phyloP scores from a whole-genome alignment of 2,113 vertebrate genomes.

The Scytalopus superciliaris region DNA sequence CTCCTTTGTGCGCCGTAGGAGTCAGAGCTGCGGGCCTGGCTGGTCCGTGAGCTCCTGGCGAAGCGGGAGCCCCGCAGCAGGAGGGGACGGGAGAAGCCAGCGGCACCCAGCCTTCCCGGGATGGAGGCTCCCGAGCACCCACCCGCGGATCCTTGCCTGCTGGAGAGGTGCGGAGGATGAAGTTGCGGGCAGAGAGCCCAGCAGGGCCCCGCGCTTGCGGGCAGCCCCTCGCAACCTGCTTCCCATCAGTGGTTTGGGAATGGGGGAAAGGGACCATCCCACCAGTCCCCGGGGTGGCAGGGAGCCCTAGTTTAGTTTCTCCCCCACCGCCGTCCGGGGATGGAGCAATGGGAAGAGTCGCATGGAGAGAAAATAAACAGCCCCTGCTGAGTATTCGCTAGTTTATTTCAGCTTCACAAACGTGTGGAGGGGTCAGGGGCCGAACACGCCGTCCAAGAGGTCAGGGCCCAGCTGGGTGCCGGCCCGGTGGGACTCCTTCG shows the following conservation, averaged over 20 bases:
- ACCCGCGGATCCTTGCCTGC: not conserved
- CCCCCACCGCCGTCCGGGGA: fast-evolving
- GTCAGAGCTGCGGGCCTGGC: not conserved
- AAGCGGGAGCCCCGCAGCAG: not conserved
- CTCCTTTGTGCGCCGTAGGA: not conserved
- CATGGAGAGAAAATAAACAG: not conserved
- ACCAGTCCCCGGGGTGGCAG: not conserved
- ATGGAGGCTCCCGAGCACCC: not conserved
- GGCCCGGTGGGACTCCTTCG: fast-evolving
- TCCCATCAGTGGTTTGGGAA: not conserved
- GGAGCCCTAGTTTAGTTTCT: not conserved
- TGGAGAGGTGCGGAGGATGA: not conserved
- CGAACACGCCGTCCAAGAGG: fast-evolving
- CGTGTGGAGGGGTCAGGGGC: not conserved
- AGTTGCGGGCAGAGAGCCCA: not conserved
- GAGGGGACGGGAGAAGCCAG: not conserved
- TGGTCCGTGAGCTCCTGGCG: not conserved
- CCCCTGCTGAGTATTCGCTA: not conserved
- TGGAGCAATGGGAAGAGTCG: not conserved
- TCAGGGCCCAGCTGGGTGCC: not conserved
- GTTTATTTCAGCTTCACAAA: not conserved
- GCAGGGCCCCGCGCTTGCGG: not conserved
- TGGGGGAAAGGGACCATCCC: not conserved
- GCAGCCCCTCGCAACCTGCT: not conserved
- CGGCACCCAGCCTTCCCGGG: not conserved